Conservation (phyloP, 2,113 vertebrate species). For the Taurulus bubalis region DNA sequence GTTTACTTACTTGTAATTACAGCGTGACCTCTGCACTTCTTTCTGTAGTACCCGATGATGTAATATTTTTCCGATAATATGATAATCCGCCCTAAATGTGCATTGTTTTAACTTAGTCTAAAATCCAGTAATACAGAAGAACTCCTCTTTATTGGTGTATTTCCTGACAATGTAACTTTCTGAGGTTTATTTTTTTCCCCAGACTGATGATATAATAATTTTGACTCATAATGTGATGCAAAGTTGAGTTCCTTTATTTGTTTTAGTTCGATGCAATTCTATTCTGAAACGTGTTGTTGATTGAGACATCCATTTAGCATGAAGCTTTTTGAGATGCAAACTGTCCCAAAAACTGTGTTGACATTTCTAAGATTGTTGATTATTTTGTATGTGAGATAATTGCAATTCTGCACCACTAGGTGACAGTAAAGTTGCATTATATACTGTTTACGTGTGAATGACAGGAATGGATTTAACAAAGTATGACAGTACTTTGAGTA, state of each 20-base stretch:
- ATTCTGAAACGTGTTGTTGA: not conserved
- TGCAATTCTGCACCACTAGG: slow-evolving; percentile 40
- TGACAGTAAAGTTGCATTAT: slow-evolving; percentile 27
- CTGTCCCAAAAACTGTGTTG: not conserved
- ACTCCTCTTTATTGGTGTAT: not conserved
- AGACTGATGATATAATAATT: not conserved
- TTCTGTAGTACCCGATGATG: not conserved
- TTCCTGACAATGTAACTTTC: not conserved
- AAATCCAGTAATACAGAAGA: not conserved
- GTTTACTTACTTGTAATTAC: not conserved
- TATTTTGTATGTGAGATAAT: not conserved
- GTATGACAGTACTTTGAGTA: not conserved
- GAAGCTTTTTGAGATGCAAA: slow-evolving; percentile 10
- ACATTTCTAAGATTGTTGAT: not conserved
- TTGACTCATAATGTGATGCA: not conserved
- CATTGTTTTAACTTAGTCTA: not conserved
- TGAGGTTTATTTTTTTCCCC: too few species aligned
- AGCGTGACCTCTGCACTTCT: not conserved
- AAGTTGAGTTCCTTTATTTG: not conserved
- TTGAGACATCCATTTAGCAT: not conserved
- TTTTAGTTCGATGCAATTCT: not conserved
- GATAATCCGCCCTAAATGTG: not conserved
- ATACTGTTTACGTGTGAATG: not conserved
- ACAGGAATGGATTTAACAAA: slow-evolving; percentile 7
- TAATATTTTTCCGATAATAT: not conserved